These are phyloP conservation scores for Monopterus albus DNA, from an alignment of 2,113 vertebrate genomes.

Conservation along the genomic window DNA sequence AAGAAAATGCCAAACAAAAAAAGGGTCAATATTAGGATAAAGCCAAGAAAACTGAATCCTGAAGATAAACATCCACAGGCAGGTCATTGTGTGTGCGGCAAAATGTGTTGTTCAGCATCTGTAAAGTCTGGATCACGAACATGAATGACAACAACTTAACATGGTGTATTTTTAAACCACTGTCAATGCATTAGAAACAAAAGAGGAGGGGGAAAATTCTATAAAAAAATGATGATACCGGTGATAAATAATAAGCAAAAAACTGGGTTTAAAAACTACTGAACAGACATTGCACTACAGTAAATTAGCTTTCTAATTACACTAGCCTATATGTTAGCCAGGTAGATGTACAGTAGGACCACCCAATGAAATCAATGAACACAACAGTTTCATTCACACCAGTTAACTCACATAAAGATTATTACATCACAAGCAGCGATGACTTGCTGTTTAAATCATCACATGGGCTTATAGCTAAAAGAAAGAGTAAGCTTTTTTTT, in stretches of 20 bases:
- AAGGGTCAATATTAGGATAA: neutral
- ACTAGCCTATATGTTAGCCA: neutral
- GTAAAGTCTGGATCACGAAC: slow-evolving; percentile 16
- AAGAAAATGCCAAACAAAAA: neutral
- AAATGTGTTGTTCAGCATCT: neutral
- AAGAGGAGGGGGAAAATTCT: neutral
- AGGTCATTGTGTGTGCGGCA: neutral
- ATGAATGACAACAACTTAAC: neutral
- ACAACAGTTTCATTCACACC: no score
- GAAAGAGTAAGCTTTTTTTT: no score
- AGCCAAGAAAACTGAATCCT: neutral
- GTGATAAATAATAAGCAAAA: neutral
- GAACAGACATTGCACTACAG: neutral
- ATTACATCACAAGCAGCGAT: no score
- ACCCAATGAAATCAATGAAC: neutral
- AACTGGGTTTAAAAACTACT: neutral
- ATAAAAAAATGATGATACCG: neutral
- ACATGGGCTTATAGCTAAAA: no score
- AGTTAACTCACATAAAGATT: no score
- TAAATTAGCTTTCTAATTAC: neutral
- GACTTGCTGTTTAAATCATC: no score
- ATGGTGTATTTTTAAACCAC: neutral
- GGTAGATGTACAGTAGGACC: neutral
- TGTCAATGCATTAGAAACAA: neutral
- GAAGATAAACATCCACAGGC: neutral